These are phyloP conservation scores for Altica lythri DNA, from an alignment of 2,888 invertebrate genomes.

Conservation along the genomic window DNA sequence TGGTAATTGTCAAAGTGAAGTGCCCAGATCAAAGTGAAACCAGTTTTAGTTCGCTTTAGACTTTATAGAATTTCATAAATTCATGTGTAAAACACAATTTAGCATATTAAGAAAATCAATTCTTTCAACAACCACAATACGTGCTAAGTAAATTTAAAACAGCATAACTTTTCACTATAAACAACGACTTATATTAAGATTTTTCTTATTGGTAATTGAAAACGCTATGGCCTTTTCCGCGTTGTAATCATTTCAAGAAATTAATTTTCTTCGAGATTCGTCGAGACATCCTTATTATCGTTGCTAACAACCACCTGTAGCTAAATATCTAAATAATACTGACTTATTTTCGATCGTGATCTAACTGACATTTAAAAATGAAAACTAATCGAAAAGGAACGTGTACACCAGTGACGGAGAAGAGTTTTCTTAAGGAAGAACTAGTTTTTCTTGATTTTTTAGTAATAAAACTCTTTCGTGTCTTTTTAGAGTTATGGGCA, in stretches of 20 bases:
- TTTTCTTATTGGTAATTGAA: not conserved
- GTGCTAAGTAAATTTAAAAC: too few relatives aligned
- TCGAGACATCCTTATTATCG: constrained; percentile 26
- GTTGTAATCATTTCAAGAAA: constrained; percentile 22
- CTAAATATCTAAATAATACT: constrained; percentile 27
- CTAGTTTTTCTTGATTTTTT: too few relatives aligned
- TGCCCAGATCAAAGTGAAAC: too few relatives aligned
- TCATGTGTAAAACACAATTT: too few relatives aligned
- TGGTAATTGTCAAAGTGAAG: too few relatives aligned
- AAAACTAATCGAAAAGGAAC: constrained; percentile 20
- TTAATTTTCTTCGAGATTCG: constrained; percentile 22
- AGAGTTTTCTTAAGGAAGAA: too few relatives aligned
- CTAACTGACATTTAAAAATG: constrained; percentile 13
- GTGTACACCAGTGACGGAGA: constrained; percentile 18
- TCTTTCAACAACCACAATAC: too few relatives aligned
- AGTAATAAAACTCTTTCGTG: too few relatives aligned
- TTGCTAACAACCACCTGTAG: constrained; percentile 28
- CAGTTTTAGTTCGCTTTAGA: too few relatives aligned
- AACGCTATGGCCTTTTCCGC: constrained; percentile 5
- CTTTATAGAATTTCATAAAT: too few relatives aligned
- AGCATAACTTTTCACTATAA: not conserved
- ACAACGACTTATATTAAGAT: not conserved
- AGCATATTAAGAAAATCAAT: too few relatives aligned
- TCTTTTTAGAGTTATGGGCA: too few relatives aligned
- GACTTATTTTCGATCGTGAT: constrained; percentile 25